Evolutionary conservation across 2,888 invertebrate genomes (phyloP).

Genomic region (Nomada fabriciana): DNA sequence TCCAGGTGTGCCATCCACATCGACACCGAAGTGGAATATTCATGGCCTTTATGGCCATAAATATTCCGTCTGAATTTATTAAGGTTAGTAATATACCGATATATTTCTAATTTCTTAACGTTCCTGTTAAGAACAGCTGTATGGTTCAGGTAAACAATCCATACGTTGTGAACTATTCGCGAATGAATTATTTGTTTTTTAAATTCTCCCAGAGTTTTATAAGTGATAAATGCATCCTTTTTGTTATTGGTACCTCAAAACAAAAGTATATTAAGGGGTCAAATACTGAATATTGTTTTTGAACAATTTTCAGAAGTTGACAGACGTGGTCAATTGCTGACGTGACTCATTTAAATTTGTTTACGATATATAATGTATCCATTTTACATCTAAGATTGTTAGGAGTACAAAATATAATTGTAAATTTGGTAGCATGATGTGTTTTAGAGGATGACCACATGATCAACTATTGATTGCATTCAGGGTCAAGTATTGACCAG

Average conservation of each 20-base stretch:
- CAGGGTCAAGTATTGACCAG: slow-evolving; percentile 5
- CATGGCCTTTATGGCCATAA: no score
- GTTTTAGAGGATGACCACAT: slow-evolving; percentile 8
- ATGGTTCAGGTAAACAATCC: not conserved
- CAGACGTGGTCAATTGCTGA: slow-evolving; percentile 19
- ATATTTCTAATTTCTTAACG: not conserved
- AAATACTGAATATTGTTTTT: slow-evolving; percentile 1
- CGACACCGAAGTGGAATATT: slow-evolving; percentile 8
- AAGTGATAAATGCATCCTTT: not conserved
- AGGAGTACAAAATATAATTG: not conserved
- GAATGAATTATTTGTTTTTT: not conserved
- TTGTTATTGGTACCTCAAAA: not conserved
- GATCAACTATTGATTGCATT: slow-evolving; percentile 11
- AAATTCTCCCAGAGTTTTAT: not conserved
- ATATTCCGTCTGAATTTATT: no score
- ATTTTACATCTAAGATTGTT: slow-evolving; percentile 8
- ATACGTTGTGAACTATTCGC: not conserved
- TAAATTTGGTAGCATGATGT: not conserved
- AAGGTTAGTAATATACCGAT: no score
- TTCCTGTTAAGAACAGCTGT: not conserved
- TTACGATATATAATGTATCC: not conserved
- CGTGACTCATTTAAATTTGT: not conserved
- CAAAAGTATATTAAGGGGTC: not conserved
- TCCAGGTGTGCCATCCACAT: slow-evolving; percentile 1
- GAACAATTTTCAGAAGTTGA: slow-evolving; percentile 1